phyloP scores from a whole-genome alignment of 2,113 vertebrate species.

The Tinamus guttatus region DNA sequence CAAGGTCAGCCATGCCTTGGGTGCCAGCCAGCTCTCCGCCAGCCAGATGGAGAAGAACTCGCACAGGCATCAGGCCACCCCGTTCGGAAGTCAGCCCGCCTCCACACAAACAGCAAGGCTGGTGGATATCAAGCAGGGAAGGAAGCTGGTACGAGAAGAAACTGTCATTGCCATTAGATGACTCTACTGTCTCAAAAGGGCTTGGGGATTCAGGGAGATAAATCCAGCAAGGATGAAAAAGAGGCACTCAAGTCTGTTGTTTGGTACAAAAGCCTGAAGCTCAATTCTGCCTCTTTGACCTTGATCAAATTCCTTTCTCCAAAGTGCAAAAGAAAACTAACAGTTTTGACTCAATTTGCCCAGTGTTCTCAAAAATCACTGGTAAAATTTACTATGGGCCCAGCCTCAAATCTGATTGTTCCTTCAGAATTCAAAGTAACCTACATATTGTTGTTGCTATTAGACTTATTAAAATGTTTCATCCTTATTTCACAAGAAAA shows the following conservation, averaged over 20 bases:
- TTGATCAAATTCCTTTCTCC: background rate
- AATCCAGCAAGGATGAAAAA: background rate
- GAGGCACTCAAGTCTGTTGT: background rate
- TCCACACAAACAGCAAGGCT: background rate
- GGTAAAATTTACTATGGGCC: background rate
- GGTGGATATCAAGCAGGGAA: background rate
- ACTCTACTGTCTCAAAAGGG: background rate
- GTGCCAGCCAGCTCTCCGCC: background rate
- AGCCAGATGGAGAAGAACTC: background rate
- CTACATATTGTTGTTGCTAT: background rate
- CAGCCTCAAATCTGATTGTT: background rate
- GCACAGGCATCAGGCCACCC: background rate
- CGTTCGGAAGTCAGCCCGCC: background rate
- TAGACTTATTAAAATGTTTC: background rate
- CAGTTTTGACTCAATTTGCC: background rate
- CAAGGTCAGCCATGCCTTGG: slow-evolving; percentile 28
- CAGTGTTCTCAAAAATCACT: background rate
- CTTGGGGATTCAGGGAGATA: background rate
- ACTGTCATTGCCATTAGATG: background rate
- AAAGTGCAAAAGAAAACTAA: background rate
- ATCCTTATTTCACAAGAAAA: background rate
- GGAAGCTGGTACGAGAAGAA: background rate
- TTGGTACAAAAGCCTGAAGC: background rate
- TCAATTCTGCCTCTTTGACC: background rate
- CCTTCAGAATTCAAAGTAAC: background rate